Evolutionary conservation across 2,797 vertebrate genomes (phyloP).

Genomic region (Poliocrania exsul): DNA sequence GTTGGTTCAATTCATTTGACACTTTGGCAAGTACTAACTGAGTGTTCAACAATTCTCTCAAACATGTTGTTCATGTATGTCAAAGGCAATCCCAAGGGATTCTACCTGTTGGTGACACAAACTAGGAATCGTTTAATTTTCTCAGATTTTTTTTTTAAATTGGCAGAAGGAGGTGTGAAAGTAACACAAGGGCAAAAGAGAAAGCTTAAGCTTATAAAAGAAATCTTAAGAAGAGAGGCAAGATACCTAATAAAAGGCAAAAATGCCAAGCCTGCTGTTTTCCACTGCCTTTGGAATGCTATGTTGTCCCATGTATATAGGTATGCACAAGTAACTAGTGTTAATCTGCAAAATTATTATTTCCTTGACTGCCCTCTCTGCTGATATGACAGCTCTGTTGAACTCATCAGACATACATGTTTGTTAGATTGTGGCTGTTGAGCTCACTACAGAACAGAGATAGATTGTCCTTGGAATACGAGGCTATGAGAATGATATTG

Average conservation of each 20-base stretch:
- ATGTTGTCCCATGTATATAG: not conserved
- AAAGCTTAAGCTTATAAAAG: not conserved
- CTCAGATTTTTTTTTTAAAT: not conserved
- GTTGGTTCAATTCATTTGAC: not conserved
- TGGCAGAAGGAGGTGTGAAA: not conserved
- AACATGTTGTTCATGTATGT: slow-evolving; percentile 3
- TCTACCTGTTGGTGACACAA: slow-evolving; percentile 22
- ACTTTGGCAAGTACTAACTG: slow-evolving; percentile 29
- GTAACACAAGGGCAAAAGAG: not conserved
- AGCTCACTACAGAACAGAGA: not conserved
- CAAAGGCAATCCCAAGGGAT: not conserved
- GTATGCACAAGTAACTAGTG: not conserved
- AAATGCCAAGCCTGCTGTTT: not conserved
- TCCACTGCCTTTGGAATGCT: not conserved
- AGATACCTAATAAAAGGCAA: not conserved
- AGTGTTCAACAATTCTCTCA: not conserved
- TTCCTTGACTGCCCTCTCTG: not conserved
- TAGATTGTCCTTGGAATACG: not conserved
- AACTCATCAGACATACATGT: not conserved
- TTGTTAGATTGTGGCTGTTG: not conserved
- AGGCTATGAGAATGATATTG: not conserved
- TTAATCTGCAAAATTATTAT: not conserved
- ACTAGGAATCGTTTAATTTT: slow-evolving; percentile 30
- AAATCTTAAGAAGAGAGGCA: not conserved
- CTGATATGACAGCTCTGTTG: not conserved